Conservation (phyloP, 2,113 vertebrate species). For the Megaceryle torquata region DNA sequence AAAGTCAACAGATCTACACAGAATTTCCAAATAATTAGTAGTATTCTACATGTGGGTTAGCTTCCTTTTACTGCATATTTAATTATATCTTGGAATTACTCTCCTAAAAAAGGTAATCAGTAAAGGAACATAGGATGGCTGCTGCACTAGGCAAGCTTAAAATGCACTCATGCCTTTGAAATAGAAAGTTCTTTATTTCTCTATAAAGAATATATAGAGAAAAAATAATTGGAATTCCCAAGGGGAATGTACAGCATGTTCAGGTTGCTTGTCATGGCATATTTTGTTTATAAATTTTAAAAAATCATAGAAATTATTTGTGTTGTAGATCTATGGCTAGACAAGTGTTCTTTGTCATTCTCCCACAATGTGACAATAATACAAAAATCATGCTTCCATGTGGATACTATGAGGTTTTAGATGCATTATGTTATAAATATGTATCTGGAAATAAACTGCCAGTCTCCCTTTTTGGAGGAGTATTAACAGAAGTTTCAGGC, state of each 20-base stretch:
- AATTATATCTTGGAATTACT: not conserved
- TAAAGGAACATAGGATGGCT: not conserved
- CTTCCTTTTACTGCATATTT: not conserved
- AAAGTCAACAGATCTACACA: not conserved
- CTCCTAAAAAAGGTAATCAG: not conserved
- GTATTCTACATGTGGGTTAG: not conserved
- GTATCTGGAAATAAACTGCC: not conserved
- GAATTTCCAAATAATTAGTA: not conserved
- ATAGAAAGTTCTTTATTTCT: not conserved
- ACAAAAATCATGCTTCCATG: not conserved
- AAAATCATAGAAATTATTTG: not conserved
- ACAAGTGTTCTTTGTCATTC: not conserved
- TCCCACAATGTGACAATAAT: not conserved
- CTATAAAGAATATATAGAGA: not conserved
- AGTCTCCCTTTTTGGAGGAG: not conserved
- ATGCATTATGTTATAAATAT: not conserved
- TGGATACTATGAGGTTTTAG: not conserved
- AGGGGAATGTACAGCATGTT: not conserved
- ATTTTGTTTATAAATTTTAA: constrained; percentile 1
- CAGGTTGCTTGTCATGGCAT: not conserved
- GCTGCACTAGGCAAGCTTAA: not conserved
- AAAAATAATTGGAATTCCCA: not conserved
- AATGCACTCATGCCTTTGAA: not conserved
- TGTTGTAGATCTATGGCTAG: not conserved
- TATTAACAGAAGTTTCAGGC: not conserved